Evolutionary conservation across 1,140 invertebrate species (phyloP).

Genomic region (Orussus abietinus): DNA sequence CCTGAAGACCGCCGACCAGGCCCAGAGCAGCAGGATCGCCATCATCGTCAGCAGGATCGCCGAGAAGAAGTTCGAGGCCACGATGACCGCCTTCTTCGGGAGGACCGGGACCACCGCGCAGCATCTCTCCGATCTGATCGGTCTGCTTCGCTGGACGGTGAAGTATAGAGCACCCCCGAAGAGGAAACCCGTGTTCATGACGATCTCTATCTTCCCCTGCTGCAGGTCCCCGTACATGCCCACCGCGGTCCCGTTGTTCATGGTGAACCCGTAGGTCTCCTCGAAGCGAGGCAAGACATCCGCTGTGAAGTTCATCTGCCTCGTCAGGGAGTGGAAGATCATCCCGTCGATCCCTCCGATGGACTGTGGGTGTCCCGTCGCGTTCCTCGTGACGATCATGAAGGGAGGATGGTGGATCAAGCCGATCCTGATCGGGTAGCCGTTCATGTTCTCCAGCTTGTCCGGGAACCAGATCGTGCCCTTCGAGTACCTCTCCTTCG

Average conservation of each 20-base stretch:
- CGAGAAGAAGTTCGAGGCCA: neutral
- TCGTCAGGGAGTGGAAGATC: neutral
- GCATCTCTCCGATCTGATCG: neutral
- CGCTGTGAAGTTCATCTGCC: constrained; percentile 11
- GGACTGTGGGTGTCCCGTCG: neutral
- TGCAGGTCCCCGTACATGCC: neutral
- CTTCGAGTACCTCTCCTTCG: neutral
- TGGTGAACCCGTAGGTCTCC: neutral
- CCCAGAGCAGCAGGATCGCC: neutral
- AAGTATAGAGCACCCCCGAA: neutral
- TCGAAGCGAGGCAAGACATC: fast-evolving
- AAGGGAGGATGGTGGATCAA: neutral
- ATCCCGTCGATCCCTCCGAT: neutral
- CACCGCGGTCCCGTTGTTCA: neutral
- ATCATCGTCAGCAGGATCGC: neutral
- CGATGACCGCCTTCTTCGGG: no score
- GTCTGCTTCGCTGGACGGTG: neutral
- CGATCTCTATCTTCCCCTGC: neutral
- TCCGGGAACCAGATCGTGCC: constrained; percentile 6
- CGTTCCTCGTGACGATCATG: neutral
- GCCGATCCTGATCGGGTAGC: neutral
- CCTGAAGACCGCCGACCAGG: neutral
- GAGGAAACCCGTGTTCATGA: neutral
- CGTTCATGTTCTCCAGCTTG: constrained; percentile 9
- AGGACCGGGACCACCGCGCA: constrained; percentile 7